Conservation (phyloP, 2,113 vertebrate genomes). For the Nyctibius bracteatus region DNA sequence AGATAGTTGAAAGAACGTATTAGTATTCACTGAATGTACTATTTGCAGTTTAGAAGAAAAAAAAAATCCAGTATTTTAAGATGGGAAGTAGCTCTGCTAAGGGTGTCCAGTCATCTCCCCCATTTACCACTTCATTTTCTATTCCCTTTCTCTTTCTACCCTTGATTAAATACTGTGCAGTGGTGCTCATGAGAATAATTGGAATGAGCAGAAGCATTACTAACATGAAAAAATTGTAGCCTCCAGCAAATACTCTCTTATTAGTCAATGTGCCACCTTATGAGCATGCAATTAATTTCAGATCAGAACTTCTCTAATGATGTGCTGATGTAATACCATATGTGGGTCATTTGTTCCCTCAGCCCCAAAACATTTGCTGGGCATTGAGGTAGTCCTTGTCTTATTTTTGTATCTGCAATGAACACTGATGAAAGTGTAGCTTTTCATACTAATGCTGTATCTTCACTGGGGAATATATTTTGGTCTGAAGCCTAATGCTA, state of each 20-base stretch:
- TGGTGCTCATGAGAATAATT: conserved; percentile 60
- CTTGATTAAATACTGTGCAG: conserved; percentile 55
- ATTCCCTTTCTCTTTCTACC: conserved; percentile 48
- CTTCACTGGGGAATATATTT: not conserved
- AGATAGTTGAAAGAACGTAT: not conserved
- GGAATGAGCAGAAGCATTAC: conserved; percentile 60
- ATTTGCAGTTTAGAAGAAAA: not conserved
- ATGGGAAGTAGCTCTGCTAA: conserved; percentile 6
- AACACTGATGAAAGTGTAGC: not conserved
- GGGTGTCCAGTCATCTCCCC: not conserved
- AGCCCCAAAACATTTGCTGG: not conserved
- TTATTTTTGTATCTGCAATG: not conserved
- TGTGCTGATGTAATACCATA: not conserved
- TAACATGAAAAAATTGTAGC: conserved; percentile 64
- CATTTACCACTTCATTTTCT: conserved; percentile 54
- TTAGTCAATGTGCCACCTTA: conserved; percentile 59
- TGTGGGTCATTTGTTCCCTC: conserved; percentile 24
- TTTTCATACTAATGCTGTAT: not conserved
- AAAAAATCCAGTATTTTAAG: conserved; percentile 15
- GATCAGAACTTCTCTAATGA: conserved; percentile 39
- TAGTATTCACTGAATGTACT: not conserved
- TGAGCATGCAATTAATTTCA: conserved; percentile 58
- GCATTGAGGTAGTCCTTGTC: not conserved
- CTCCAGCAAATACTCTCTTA: conserved; percentile 56
- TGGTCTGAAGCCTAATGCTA: not conserved